Evolutionary conservation across 1,140 invertebrate species (phyloP), one percentile per base, ranked within the genome.

Genomic region (Drosophila setifemur): DNA sequence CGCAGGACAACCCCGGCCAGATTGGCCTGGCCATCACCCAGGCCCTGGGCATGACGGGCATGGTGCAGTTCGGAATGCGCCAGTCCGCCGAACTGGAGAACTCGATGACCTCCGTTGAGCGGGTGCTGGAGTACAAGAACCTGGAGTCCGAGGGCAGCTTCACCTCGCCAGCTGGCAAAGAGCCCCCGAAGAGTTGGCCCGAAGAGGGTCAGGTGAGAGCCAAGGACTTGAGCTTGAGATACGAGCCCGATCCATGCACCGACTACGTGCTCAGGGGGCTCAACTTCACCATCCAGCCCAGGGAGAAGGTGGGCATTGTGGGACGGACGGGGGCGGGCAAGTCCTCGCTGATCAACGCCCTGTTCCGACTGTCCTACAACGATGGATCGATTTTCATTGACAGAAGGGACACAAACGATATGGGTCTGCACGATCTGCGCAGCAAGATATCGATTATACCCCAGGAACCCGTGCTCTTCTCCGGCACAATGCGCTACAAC

Each of bases 11-110:
- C 52, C 92, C 93, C 2, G 94, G 93, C 6, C 91, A 93, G 37
- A 96, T 97, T 12, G 97, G 97, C 5, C 89, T 98, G 11, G 95
- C 95, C 0, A 95, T 98, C 50, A 96, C 96, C 0, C 97, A 97
- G 85, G 93, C 95, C 0, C 92, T 97, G 72, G 93, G 94, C 1
- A 86, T 98, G 35, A 95, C 94, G 3, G 95, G 96, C 0, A 94
- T 95, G 92, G 93, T 98, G 45, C 82, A 89, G 39, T 89, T 73
- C 76, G 87, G 89, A 31, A 81, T 90, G 28, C 89, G 94, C 12
- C 94, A 96, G 66, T 93, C 93, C 23, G 93, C 94, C 1, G 94
- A 95, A 87, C 90, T 96, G 19, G 94, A 94, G 73, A 95, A 94
- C 83, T 91, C 94, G 18, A 95, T 96, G 93, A 95, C 94, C 0